Conservation (phyloP, 2,113 vertebrate species). For the Lota lota region DNA sequence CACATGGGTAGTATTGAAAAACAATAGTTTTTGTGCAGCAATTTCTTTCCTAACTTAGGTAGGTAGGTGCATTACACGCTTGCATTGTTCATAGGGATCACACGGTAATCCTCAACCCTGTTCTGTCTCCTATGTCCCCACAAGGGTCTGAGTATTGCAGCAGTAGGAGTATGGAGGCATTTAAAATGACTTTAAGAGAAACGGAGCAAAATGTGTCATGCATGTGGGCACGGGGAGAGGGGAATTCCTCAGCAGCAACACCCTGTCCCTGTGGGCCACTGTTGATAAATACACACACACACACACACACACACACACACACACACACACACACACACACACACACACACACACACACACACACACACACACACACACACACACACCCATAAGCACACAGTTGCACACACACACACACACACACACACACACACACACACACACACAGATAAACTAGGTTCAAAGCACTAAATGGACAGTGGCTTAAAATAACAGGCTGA, state of each 20-base stretch:
- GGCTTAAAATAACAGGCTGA: conserved; percentile 44
- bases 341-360: conserved; percentile 10
- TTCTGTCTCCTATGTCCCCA: background rate
- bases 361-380: conserved; percentile 3
- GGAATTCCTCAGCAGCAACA: conserved; percentile 38
- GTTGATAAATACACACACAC: conserved; percentile 45
- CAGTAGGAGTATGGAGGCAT: background rate
- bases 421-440: conserved; percentile 13
- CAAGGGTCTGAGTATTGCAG: background rate
- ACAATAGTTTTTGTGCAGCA: too few species aligned
- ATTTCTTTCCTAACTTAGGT: too few species aligned
- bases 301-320: conserved; percentile 28
- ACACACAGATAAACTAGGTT: background rate
- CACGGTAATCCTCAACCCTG: background rate
- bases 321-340: background rate
- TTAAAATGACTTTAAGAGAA: background rate
- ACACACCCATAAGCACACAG: conserved; percentile 4
- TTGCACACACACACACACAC: conserved; percentile 1
- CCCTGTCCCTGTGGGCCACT: conserved; percentile 29
- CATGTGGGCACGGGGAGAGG: conserved; percentile 27
- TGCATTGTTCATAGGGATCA: too few species aligned
- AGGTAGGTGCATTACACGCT: too few species aligned
- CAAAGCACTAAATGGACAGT: conserved; percentile 17
- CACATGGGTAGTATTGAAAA: too few species aligned
- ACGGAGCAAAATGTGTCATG: conserved; percentile 3